Percentiles rank a stretch among this genome's conserved stretches.
Conservation (phyloP, 2,113 vertebrate genomes). For the Scomber colias region DNA sequence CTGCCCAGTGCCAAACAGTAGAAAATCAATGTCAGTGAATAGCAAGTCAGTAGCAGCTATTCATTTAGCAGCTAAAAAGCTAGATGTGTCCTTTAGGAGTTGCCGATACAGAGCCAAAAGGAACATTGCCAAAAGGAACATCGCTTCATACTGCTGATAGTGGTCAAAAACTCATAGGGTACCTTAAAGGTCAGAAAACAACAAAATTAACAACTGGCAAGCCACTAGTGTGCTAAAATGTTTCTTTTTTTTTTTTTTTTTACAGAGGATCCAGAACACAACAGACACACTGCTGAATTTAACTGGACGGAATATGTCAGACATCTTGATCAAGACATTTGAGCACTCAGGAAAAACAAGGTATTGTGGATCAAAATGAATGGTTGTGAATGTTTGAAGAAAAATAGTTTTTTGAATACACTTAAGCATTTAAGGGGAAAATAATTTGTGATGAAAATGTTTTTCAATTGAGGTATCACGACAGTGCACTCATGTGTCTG, state of each 20-base stretch:
- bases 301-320: constrained; percentile 91
- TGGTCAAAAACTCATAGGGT: too few species aligned
- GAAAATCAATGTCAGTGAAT: too few species aligned
- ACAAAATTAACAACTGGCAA: not conserved
- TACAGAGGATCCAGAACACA: constrained; percentile 83
- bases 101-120: too few species aligned
- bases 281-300: constrained; percentile 92
- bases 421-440: not conserved
- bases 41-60: too few species aligned
- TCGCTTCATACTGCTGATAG: too few species aligned
- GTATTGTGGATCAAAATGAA: constrained; percentile 49
- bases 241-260: not conserved
- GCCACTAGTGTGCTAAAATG: too few species aligned
- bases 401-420: not conserved
- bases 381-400: not conserved
- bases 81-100: too few species aligned
- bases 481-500: not conserved
- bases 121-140: too few species aligned
- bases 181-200: not conserved
- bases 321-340: constrained; percentile 95
- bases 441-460: not conserved
- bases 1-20: too few species aligned
- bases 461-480: not conserved
- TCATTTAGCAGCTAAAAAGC: too few species aligned
- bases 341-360: constrained; percentile 80